Conservation (phyloP, 2,113 vertebrate genomes). For the Pterocles orientalis region DNA sequence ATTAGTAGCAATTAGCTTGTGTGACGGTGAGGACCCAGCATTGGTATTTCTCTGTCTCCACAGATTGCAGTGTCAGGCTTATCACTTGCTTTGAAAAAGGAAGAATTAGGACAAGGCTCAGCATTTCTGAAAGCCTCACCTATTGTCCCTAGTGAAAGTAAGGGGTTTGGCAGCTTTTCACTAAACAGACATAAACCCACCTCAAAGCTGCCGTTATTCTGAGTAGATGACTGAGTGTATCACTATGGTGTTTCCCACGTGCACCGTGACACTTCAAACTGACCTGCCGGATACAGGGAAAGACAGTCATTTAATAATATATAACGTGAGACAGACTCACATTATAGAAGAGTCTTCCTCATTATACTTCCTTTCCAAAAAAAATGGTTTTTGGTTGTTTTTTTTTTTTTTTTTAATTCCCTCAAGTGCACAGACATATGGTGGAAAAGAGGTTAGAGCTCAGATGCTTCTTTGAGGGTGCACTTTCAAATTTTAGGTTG, state of each 20-base stretch:
- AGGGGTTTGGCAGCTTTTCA: not conserved
- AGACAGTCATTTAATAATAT: not conserved
- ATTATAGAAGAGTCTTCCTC: not conserved
- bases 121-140: not conserved
- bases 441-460: not conserved
- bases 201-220: accelerated
- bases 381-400: not conserved
- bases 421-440: not conserved
- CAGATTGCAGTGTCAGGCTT: no score
- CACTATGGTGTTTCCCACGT: accelerated
- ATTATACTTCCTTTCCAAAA: not conserved
- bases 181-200: not conserved
- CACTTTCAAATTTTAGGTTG: not conserved
- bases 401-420: not conserved
- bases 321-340: not conserved
- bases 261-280: not conserved
- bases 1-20: not conserved
- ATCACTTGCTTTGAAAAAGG: not conserved
- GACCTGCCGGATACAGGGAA: not conserved
- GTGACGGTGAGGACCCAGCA: not conserved
- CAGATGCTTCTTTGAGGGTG: not conserved
- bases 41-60: not conserved
- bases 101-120: not conserved
- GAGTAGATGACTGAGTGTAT: not conserved
- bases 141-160: not conserved